Base-by-base conservation (phyloP, 2,888 invertebrate genomes). In the Amblyjoppa fuscipennis region DNA sequence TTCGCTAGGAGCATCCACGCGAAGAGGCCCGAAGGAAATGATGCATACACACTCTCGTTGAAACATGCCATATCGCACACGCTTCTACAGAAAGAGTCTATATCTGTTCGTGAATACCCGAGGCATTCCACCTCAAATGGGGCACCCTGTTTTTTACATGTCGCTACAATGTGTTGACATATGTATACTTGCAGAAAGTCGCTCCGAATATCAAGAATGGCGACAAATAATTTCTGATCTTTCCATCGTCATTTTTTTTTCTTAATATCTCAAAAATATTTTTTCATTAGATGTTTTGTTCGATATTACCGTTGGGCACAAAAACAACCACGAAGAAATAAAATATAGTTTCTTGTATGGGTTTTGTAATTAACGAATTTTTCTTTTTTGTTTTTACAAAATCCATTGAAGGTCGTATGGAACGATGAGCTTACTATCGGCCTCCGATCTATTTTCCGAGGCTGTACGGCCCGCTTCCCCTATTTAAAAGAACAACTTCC, bases 91-190 rank as follows among this genome's bases (percentile, higher is more conserved):
- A 31, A 13, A 31, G 31, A 5, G 61, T 11, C 61, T 28, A 73
- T 49, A 51, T 73, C 56, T 53, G 28, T 73, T 20, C 53, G 16
- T 4, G 20, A 25, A 41, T 38, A 28, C 28, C 9, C 11, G 25
- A 28, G 73, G 25, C n/a, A 51, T 73, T 49, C 73, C 49, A 31
- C 51, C 34, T 38, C 31, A 73, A 56, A 13, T 34, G 20, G 38
- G n/a, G 31, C 20, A 73, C 25, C 31, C n/a, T 31, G 31, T 73
- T 73, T 51, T 51, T 73, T 31, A 31, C 5, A 7, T 5, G 7
- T 3, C 28, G 28, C 31, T 13, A 0, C 31, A 61, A 61, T 0
- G 13, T 3, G 9, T 28, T 61, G 13, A 61, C n/a, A 56, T 25
- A 7, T n/a, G n/a, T n/a, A n/a, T 7, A 56, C 20, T 59, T 59